phyloP scores from a whole-genome alignment of 2,797 vertebrate species.

The Heterohyrax brucei region DNA sequence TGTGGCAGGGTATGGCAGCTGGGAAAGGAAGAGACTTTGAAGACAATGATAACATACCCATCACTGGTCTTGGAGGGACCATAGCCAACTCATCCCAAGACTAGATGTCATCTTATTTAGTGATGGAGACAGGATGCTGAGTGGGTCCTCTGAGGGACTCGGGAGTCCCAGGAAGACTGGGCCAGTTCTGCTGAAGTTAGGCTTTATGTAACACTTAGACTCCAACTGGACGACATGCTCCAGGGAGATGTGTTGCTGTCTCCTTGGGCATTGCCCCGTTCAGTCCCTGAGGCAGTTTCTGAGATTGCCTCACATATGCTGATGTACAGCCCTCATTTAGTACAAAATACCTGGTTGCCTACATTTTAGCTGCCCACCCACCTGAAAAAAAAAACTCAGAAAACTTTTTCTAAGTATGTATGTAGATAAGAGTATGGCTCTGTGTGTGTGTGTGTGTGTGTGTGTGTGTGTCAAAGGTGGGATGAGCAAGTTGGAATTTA shows the following conservation, averaged over 20 bases:
- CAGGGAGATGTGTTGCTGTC: not conserved
- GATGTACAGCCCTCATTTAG: too few relatives aligned
- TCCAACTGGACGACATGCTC: not conserved
- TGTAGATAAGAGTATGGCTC: not conserved
- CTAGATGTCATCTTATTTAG: not conserved
- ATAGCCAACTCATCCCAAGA: too few relatives aligned
- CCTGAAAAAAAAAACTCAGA: not conserved
- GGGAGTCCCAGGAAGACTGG: not conserved
- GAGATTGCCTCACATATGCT: not conserved
- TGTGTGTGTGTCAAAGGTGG: not conserved
- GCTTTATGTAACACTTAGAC: not conserved
- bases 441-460: too few relatives aligned
- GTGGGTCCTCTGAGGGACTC: not conserved
- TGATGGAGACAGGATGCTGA: not conserved
- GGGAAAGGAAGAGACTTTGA: not conserved
- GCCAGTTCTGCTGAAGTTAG: not conserved
- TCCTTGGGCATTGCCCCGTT: not conserved
- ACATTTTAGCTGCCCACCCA: not conserved
- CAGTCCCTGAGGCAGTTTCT: not conserved
- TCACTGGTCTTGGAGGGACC: not conserved
- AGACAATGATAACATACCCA: not conserved
- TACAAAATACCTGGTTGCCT: not conserved
- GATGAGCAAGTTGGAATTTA: not conserved
- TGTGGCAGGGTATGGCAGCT: not conserved
- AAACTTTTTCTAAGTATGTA: not conserved